Evolutionary conservation across 2,113 vertebrate genomes (phyloP), one percentile per base, ranked within the genome.

Genomic region (Seriola aureovittata): DNA sequence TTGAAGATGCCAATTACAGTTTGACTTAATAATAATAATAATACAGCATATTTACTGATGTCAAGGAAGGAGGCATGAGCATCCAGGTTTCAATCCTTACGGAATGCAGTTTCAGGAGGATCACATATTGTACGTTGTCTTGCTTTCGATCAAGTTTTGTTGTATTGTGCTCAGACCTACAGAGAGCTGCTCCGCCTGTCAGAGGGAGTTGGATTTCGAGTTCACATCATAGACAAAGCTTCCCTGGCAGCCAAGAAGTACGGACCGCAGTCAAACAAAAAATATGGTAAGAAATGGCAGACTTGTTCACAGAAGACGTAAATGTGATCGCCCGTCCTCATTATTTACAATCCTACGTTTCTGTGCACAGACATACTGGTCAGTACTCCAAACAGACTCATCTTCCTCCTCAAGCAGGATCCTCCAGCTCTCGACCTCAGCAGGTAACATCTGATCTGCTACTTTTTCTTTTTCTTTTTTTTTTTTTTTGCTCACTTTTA

Each of bases 171-270:
- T 38, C 87, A 99, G 98, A 99, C 97, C 4, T 96, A 99, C 89
- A 92, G 97, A 85, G 98, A 99, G 89, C 94, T 99, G 89, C 90
- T 96, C 70, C 98, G 97, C 80, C 84, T 99, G 78, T 96, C 97
- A 0, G 97, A 99, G 36, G 97, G 98, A 42, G 92, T 96, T 0
- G 96, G 98, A 71, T 99, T 99, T 90, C 96, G 97, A 54, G 96
- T 99, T 91, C 97, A 97, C 69, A 98, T 97, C 94, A 97, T 99
- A 66, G 95, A 99, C 91, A 99, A 99, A 95, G 96, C 97, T 64
- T 94, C 96, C 52, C 93, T 96, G 50, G 97, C 98, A 50, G 96
- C 96, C 16, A 98, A 97, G 91, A 99, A 96, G 91, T 98, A 97
- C 75, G 97, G 97, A 11, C 96, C 97, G 59, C 96, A 96, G 73